These are phyloP conservation scores for Cliona cf. orientalis DNA, from an alignment of 37 sponge, comb jelly and placozoan species.

Conservation along the genomic window DNA sequence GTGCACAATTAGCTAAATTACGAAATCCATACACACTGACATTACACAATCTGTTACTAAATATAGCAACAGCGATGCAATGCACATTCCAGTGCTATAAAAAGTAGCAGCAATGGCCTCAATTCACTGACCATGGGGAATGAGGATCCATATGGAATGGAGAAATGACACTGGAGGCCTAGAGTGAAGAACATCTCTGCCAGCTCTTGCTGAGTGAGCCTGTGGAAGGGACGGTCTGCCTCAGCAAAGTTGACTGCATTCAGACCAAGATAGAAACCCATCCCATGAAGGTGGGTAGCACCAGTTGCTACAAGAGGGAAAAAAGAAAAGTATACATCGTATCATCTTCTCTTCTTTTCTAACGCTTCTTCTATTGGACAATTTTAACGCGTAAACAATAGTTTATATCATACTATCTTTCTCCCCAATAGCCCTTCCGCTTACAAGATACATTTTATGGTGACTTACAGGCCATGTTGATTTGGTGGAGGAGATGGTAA, in stretches of 20 bases:
- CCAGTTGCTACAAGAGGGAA: conserved; percentile 15
- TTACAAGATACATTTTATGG: neutral
- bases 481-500: conserved; percentile 71
- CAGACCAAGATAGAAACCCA: conserved; percentile 51
- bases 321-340: neutral
- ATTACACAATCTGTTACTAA: too few relatives aligned
- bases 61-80: too few relatives aligned
- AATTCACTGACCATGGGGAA: conserved; percentile 49
- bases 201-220: conserved; percentile 22
- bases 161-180: conserved; percentile 61
- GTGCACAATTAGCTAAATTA: too few relatives aligned
- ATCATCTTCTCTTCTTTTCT: neutral
- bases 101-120: neutral
- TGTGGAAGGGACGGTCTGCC: conserved; percentile 14
- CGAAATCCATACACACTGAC: too few relatives aligned
- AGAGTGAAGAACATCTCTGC: conserved; percentile 59
- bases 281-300: conserved; percentile 37
- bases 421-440: neutral
- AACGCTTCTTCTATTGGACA: neutral
- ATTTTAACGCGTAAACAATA: neutral
- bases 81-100: neutral
- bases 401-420: neutral
- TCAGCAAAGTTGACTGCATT: conserved; percentile 81
- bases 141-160: conserved; percentile 33
- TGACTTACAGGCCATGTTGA: conserved; percentile 63